phyloP scores from a whole-genome alignment of 2,797 vertebrate species.

The Alfaro cultratus region DNA sequence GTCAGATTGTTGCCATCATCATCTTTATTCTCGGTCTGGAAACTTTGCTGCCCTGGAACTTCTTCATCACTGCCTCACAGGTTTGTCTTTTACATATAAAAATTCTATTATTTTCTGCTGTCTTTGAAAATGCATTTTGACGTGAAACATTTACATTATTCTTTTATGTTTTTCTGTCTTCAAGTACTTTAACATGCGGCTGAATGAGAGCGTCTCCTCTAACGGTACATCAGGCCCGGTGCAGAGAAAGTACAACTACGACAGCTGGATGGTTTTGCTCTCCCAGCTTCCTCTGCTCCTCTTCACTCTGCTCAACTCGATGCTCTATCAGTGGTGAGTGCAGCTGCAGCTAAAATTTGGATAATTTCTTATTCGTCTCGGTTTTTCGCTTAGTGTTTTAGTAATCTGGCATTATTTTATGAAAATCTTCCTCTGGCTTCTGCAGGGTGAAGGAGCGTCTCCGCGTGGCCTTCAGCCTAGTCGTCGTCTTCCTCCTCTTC shows the following conservation, averaged over 20 bases:
- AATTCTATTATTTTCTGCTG: neutral
- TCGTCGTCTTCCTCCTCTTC: constrained; percentile 86
- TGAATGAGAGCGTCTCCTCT: neutral
- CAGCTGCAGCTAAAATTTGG: neutral
- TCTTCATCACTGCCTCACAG: constrained; percentile 91
- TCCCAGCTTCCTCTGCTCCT: constrained; percentile 90
- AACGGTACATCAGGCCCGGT: rapidly evolving
- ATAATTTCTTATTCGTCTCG: neutral
- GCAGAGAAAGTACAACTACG: constrained; percentile 75
- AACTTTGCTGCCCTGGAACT: constrained; percentile 93
- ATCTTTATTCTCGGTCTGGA: constrained; percentile 91
- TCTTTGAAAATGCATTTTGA: neutral
- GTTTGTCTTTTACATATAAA: constrained; percentile 65
- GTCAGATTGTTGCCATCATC: constrained; percentile 65
- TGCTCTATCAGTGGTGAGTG: constrained; percentile 86
- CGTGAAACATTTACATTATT: neutral
- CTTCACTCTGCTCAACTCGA: constrained; percentile 92
- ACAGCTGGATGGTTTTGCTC: constrained; percentile 91
- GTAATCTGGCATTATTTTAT: neutral
- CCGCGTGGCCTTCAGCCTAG: constrained; percentile 85
- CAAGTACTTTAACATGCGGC: constrained; percentile 89
- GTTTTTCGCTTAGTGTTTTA: neutral
- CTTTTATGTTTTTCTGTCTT: neutral
- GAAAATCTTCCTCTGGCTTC: neutral
- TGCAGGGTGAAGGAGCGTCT: constrained; percentile 83